Evolutionary conservation across 2,797 vertebrate genomes (phyloP).

Genomic region (Falco rusticolus): DNA sequence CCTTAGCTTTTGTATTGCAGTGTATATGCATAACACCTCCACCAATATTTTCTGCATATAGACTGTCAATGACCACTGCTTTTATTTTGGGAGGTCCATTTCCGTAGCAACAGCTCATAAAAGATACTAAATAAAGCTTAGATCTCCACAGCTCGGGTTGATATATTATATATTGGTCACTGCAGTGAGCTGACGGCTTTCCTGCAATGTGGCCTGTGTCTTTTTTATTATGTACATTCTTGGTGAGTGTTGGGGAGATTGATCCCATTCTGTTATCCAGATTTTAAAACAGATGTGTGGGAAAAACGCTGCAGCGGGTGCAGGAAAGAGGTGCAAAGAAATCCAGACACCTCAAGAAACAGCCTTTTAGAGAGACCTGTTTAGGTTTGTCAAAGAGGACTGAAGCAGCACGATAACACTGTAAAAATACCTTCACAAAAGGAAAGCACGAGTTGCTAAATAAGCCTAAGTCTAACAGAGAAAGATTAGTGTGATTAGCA

Average conservation of each 20-base stretch:
- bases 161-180: not conserved
- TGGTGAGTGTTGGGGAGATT: constrained; percentile 68
- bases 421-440: not conserved
- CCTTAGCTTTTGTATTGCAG: not conserved
- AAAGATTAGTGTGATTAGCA: not conserved
- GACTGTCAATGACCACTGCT: not conserved
- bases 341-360: not conserved
- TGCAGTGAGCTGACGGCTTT: constrained; percentile 48
- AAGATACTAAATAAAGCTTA: not conserved
- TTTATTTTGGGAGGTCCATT: constrained; percentile 33
- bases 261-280: constrained; percentile 63
- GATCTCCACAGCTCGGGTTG: not conserved
- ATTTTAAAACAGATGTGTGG: constrained; percentile 56
- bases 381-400: not conserved
- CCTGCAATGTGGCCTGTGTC: constrained; percentile 67
- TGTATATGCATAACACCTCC: not conserved
- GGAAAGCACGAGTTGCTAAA: not conserved
- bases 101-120: constrained; percentile 12
- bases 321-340: not conserved
- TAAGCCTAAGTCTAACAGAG: not conserved
- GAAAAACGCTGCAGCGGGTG: not conserved
- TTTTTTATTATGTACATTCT: constrained; percentile 64
- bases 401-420: not conserved
- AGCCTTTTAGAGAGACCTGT: not conserved
- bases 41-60: not conserved